Evolutionary conservation across 2,113 vertebrate genomes (phyloP), one percentile per base, ranked within the genome.

Genomic region (Spheniscus mendiculus): DNA sequence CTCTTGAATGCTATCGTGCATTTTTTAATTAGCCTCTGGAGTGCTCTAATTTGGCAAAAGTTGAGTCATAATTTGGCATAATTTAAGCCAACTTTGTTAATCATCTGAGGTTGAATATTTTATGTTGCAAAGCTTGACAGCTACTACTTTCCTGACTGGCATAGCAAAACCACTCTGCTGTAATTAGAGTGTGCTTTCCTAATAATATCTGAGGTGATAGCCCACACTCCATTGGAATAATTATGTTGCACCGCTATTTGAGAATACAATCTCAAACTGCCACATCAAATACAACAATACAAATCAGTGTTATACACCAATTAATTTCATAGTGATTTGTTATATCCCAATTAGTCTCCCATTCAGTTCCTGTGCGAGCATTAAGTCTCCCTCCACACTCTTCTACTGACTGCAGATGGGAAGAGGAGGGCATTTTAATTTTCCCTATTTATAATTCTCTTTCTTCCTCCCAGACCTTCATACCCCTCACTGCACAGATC

Each of bases 1-100:
- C 11, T 85, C n/a, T 20, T 9, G 5, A n/a, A 49, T 32, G 10
- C 2, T 19, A 12, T 8, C 2, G 1, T 32, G 11, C 38, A 13
- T 44, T 5, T 65, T 89, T 77, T 55, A 47, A 50, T 62, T 58
- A 56, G 8, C 5, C 12, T 30, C 47, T n/a, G 5, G 7, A 38
- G 22, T 44, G 26, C 17, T 83, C 11, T 50, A 58, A 40, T 72
- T 27, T 55, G 22, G 18, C 10, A 67, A 86, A 86, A 71, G 3
- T 23, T 85, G 34, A 53, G 9, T 29, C 9, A 83, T 25, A 76
- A 89, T 83, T 83, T 62, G 17, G 15, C 11, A 26, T 80, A 27
- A 77, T 81, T 91, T 66, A 78, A 65, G 13, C 2, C 12, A 89
- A 13, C 8, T 49, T 15, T 90, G 34, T 50, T 92, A 59, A 65